Evolutionary conservation across 2,113 vertebrate genomes (phyloP), one percentile per base, ranked within the genome.

Genomic region (Chelonoidis abingdonii): DNA sequence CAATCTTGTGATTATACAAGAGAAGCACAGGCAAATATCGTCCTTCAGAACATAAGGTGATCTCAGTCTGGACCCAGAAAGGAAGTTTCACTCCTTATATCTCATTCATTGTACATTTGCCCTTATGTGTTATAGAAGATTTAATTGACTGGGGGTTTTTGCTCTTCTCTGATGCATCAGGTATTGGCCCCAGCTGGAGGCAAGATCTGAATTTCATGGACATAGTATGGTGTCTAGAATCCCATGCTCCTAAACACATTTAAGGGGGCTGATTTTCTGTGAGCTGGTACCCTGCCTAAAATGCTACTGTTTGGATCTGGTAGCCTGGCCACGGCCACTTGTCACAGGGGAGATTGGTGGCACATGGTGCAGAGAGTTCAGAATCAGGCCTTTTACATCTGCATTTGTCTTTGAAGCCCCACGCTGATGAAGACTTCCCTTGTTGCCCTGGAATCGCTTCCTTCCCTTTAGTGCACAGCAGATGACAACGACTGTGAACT

Each of bases 151-250:
- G n/a, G 14, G 10, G 27, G 25, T 9, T 38, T 38, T 38, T 21
- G 65, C 17, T 72, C 65, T 38, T 11, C 19, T 54, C 12, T 19
- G 22, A 16, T 78, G 75, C 25, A 8, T 24, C 52, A 5, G 69
- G 57, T 1, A 3, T 31, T 16, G 57, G 59, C 19, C 49, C 1
- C 24, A 0, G 3, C 3, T 50, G 35, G 41, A 12, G 62, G 44
- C 14, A 0, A 1, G 17, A 27, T 0, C 41, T 2, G 24, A 29
- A 17, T 54, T 35, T 49, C 52, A 8, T 53, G 47, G 75, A 24
- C 35, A n/a, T n/a, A 72, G 29, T 22, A 19, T 24, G 31, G 80
- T 52, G 10, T 52, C 21, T 12, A 14, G 52, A 81, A 53, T 24
- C 31, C 29, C 10, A 31, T 35, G 11, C 52, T 54, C 35, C 52